Conservation (phyloP, 2,888 invertebrate species). For the Orchesella flavescens region DNA sequence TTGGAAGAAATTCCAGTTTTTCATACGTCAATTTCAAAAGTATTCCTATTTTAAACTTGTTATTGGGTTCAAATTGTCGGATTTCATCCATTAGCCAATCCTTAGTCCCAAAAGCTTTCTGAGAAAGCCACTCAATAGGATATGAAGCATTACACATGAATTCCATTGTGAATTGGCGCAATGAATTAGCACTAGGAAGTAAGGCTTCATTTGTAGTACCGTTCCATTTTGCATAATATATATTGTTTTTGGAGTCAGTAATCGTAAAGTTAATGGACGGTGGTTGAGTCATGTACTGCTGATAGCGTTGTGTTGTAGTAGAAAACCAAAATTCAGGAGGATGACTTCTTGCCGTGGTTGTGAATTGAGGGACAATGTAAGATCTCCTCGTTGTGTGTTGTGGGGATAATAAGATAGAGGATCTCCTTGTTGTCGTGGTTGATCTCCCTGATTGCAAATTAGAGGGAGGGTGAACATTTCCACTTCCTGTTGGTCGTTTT, state of each 20-base stretch:
- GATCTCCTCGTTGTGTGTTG: too few relatives aligned
- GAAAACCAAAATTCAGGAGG: too few relatives aligned
- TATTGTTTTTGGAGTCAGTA: neutral
- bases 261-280: neutral
- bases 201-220: too few relatives aligned
- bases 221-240: neutral
- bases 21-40: neutral
- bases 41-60: neutral
- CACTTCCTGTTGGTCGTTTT: too few relatives aligned
- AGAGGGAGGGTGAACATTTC: too few relatives aligned
- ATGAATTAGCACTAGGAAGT: neutral
- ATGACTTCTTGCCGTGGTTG: too few relatives aligned
- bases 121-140: constrained; percentile 53
- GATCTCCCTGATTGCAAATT: too few relatives aligned
- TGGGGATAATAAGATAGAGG: too few relatives aligned
- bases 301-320: too few relatives aligned
- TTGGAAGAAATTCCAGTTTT: neutral
- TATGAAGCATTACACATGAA: constrained; percentile 52
- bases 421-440: too few relatives aligned
- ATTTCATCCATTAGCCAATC: constrained; percentile 19
- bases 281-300: too few relatives aligned
- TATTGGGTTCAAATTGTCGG: neutral
- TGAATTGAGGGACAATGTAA: too few relatives aligned
- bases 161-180: neutral
- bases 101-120: neutral